Conservation (phyloP, 2,888 invertebrate genomes). For the Deilephila elpenor region DNA sequence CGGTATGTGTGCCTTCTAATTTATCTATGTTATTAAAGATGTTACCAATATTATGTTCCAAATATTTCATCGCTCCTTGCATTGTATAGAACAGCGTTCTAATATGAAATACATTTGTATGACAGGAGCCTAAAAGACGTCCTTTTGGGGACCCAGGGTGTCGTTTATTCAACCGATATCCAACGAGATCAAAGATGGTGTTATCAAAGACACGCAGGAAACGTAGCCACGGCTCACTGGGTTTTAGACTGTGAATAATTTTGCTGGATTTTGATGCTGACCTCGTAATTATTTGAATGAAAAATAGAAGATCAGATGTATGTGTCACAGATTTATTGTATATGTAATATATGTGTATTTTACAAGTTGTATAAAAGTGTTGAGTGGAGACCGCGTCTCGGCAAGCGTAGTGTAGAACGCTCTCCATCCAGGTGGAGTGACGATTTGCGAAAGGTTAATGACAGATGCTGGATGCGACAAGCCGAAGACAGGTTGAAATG, state of each 20-base stretch:
- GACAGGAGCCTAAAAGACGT: constrained; percentile 39
- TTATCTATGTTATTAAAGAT: no score
- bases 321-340: no score
- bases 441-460: no score
- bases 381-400: no score
- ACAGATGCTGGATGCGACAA: no score
- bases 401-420: no score
- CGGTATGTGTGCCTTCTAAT: no score
- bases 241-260: neutral
- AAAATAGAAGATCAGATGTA: neutral
- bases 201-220: constrained; percentile 29
- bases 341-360: no score
- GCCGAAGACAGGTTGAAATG: no score
- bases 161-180: constrained; percentile 54
- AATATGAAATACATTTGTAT: constrained; percentile 40
- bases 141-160: constrained; percentile 49
- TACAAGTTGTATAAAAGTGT: no score
- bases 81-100: constrained; percentile 28
- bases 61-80: neutral
- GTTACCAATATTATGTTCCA: no score
- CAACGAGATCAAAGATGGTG: constrained; percentile 48
- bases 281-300: neutral
- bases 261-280: neutral
- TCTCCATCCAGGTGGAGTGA: no score
- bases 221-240: constrained; percentile 13